phyloP scores from a whole-genome alignment of 2,888 invertebrate species.

The Philereme vetulata region DNA sequence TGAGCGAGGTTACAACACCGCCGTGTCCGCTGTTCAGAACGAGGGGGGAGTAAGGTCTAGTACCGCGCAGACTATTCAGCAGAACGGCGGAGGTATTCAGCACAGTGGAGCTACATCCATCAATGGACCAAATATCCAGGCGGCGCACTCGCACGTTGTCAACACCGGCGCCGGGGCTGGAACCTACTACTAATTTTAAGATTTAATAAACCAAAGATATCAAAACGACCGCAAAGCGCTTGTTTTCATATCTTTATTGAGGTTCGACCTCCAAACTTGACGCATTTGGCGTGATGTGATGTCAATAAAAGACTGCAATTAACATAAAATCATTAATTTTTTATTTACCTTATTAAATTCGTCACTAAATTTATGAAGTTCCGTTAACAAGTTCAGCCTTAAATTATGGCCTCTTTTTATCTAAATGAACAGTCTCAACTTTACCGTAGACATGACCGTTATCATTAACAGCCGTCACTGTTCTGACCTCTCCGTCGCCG shows the following conservation, averaged over 20 bases:
- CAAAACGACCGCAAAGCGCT: conserved; percentile 66
- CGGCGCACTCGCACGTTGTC: conserved; percentile 63
- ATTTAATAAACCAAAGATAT: conserved; percentile 41
- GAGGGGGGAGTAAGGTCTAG: conserved; percentile 55
- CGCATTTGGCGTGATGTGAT: conserved; percentile 19
- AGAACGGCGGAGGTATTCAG: conserved; percentile 51
- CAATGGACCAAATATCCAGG: conserved; percentile 63
- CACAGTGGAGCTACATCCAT: conserved; percentile 65
- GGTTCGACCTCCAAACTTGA: conserved; percentile 11
- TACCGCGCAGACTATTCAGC: conserved; percentile 61
- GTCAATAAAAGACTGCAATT: conserved; percentile 54
- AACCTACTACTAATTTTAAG: conserved; percentile 50
- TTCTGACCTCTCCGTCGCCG: conserved; percentile 44
- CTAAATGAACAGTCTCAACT: conserved; percentile 54
- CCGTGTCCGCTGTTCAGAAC: conserved; percentile 63
- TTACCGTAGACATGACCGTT: conserved; percentile 63
- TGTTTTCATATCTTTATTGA: conserved; percentile 62
- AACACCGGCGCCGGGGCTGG: conserved; percentile 42
- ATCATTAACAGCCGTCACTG: conserved; percentile 58
- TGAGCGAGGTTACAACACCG: conserved; percentile 45
- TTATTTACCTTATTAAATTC: conserved; percentile 22
- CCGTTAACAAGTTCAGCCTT: conserved; percentile 6
- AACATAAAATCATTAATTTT: conserved; percentile 18
- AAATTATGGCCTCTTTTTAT: conserved; percentile 39
- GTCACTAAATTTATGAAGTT: conserved; percentile 1